phyloP scores from a whole-genome alignment of 2,888 invertebrate genomes.

The Platycheirus rosarum region DNA sequence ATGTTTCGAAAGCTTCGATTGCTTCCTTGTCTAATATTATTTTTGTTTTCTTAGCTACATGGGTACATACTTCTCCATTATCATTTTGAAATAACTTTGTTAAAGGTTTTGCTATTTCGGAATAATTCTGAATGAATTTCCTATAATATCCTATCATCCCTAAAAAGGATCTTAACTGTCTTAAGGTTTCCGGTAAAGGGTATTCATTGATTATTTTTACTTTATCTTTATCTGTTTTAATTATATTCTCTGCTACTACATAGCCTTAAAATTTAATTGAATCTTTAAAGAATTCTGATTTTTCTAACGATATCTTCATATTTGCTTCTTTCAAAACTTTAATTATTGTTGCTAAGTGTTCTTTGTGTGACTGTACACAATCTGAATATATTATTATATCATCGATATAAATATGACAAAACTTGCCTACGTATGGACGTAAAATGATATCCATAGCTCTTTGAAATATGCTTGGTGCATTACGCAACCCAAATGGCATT shows the following conservation, averaged over 20 bases:
- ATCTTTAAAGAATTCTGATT: slow-evolving; percentile 18
- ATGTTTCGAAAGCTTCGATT: slow-evolving; percentile 7
- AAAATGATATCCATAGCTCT: no score
- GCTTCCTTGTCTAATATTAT: slow-evolving; percentile 9
- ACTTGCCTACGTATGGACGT: slow-evolving; percentile 6
- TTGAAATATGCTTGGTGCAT: no score
- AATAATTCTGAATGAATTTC: no score
- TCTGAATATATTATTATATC: slow-evolving; percentile 14
- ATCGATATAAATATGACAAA: slow-evolving; percentile 26
- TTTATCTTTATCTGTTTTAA: slow-evolving; percentile 1
- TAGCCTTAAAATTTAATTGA: slow-evolving; percentile 8
- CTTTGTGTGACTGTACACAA: neutral
- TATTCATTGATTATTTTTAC: no score
- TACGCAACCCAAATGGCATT: no score
- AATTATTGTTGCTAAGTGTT: slow-evolving; percentile 7
- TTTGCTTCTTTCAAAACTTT: slow-evolving; percentile 22
- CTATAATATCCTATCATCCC: no score
- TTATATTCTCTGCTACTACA: neutral
- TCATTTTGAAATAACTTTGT: slow-evolving; percentile 28
- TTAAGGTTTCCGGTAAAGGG: no score
- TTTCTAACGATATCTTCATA: slow-evolving; percentile 35
- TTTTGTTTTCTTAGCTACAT: slow-evolving; percentile 26
- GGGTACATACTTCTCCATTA: slow-evolving; percentile 24
- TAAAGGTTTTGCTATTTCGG: slow-evolving; percentile 3
- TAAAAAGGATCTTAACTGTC: no score